These are phyloP conservation scores for Telmatochromis sp. DNA, from an alignment of 2,113 vertebrate species.

Conservation along the genomic window DNA sequence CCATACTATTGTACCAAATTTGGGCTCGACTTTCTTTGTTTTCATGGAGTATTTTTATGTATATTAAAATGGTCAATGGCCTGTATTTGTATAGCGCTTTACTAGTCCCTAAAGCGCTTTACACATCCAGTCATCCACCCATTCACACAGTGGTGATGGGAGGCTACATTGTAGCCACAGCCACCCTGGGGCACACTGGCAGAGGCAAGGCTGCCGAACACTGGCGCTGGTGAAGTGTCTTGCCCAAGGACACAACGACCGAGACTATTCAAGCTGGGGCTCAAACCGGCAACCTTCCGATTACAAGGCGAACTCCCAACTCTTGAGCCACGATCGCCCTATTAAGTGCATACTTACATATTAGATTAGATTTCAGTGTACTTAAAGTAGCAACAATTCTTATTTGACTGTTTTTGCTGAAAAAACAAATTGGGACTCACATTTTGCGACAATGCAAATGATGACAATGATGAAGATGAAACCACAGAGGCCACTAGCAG, in stretches of 20 bases:
- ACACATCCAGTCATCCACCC: rapidly evolving
- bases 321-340: background rate
- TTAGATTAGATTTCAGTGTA: rapidly evolving
- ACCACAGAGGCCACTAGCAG: rapidly evolving
- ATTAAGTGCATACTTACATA: rapidly evolving
- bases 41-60: background rate
- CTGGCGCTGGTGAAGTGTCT: background rate
- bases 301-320: background rate
- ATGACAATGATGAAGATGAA: background rate
- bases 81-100: rapidly evolving
- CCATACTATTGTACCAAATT: background rate
- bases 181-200: background rate
- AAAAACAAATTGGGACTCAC: background rate
- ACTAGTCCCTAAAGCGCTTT: background rate
- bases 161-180: background rate
- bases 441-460: rapidly evolving
- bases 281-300: rapidly evolving
- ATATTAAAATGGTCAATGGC: background rate
- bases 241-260: background rate
- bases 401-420: background rate
- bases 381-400: background rate
- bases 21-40: rapidly evolving
- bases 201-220: rapidly evolving
- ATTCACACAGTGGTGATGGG: background rate
- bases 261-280: rapidly evolving